A percentile compares a stretch with the other conserved stretches of the same genome.
phyloP scores from a whole-genome alignment of 2,888 invertebrate species.

The Netelia virgata region DNA sequence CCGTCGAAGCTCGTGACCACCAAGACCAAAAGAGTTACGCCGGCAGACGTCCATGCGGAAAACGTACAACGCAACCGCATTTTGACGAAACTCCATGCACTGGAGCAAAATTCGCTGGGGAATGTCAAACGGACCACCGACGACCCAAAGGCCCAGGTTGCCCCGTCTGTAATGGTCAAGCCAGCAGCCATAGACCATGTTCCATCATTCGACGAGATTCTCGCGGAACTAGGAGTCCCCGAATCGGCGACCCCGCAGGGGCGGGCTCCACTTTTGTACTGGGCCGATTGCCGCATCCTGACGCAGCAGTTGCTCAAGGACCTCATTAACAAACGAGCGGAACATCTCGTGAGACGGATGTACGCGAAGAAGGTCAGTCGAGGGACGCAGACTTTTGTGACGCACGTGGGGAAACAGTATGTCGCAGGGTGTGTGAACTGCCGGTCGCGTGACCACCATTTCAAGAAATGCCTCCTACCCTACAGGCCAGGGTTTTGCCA shows the following conservation, averaged over 20 bases:
- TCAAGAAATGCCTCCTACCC: background rate
- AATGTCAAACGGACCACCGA: background rate
- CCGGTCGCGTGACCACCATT: constrained; percentile 28
- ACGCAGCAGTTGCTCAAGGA: constrained; percentile 13
- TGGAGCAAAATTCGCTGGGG: background rate
- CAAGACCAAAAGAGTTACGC: background rate
- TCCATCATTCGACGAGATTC: constrained; percentile 5
- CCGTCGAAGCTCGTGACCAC: constrained; percentile 38
- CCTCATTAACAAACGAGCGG: constrained; percentile 32
- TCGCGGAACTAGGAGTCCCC: constrained; percentile 7
- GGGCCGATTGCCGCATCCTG: constrained; percentile 33
- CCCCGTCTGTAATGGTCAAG: constrained; percentile 8
- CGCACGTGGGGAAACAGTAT: constrained; percentile 34
- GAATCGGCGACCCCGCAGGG: constrained; percentile 3
- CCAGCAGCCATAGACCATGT: background rate
- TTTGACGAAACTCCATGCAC: background rate
- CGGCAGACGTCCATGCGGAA: background rate
- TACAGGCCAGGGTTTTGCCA: constrained; percentile 36
- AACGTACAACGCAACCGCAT: background rate
- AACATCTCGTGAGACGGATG: constrained; percentile 13
- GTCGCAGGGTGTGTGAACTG: constrained; percentile 41
- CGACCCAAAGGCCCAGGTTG: background rate
- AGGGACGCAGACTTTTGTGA: constrained; percentile 54
- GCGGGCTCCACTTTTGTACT: background rate
- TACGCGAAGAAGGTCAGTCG: constrained; percentile 34